phyloP scores from a whole-genome alignment of 92 coral and sea anemone genomes.

The Parazoanthus swiftii region DNA sequence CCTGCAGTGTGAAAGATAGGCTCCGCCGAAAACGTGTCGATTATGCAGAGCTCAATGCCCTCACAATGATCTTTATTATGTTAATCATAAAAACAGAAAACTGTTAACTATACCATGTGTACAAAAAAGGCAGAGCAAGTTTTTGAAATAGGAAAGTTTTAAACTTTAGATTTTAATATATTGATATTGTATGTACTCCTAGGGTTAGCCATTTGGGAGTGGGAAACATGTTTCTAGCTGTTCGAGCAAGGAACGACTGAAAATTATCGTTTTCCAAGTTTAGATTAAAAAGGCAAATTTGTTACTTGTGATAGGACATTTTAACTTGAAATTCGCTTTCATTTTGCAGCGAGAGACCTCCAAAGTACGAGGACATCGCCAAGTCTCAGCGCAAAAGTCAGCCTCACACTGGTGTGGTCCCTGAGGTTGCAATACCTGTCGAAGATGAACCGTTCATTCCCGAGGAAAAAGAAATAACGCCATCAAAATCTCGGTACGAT shows the following conservation, averaged over 20 bases:
- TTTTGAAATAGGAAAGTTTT: too few relatives aligned
- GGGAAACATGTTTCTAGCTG: neutral
- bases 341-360: conserved; percentile 28
- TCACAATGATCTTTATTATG: too few relatives aligned
- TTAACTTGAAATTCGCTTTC: neutral
- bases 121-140: too few relatives aligned
- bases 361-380: conserved; percentile 33
- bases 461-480: conserved; percentile 20
- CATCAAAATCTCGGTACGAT: neutral
- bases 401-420: neutral
- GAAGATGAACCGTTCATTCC: conserved; percentile 38
- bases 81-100: too few relatives aligned
- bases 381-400: neutral
- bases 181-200: too few relatives aligned
- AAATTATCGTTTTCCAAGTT: too few relatives aligned
- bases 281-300: neutral
- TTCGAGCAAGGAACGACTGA: neutral
- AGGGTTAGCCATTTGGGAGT: too few relatives aligned
- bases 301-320: neutral
- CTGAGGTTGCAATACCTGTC: conserved; percentile 13
- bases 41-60: too few relatives aligned
- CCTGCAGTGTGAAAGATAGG: too few relatives aligned
- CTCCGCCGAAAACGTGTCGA: too few relatives aligned
- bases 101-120: too few relatives aligned
- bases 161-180: too few relatives aligned